Base-by-base conservation (phyloP, 2,113 vertebrate species). In the Pseudopipra pipra region DNA sequence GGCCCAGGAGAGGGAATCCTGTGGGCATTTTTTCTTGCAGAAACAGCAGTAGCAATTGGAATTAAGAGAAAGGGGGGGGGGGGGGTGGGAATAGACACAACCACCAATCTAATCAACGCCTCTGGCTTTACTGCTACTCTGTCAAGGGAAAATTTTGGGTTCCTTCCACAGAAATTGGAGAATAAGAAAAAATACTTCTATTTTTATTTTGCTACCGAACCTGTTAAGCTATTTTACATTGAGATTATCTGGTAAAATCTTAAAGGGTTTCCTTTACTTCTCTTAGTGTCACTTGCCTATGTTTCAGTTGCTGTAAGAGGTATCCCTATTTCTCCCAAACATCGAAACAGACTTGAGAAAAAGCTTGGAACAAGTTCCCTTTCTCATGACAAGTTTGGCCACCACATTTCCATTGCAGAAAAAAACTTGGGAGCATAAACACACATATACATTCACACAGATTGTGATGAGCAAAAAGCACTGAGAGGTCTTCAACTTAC, bases 401-500 rank as follows among this genome's bases (percentile, higher is more conserved):
- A 37, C 6, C 47, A 33, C 12, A 35, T 82, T 82, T 83, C n/a
- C 62, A 59, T 8, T 58, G 41, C 51, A 82, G 55, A 70, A 77
- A 41, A 47, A 19, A 8, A 4, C 24, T 11, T 72, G 52, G 20
- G 23, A 83, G 41, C n/a, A 74, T 30, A 54, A 92, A 66, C 14
- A 41, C 30, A 59, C 28, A 23, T 7, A 15, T 3, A 37, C 33
- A 68, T 3, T 78, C 41, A n/a, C 3, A 52, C 4, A 27, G 22
- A 56, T 6, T 33, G 27, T 22, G 12, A 70, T 16, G 14, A 56
- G 41, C 51, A 67, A 72, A 47, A 79, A 68, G 28, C 66, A 76
- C 8, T 63, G 31, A 83, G 35, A 87, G 35, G 16, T 78, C 56
- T 90, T 88, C 63, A 81, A 98, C 99, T 97, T 98, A 99, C 99